These are phyloP conservation scores for Drosophila melanogaster DNA, from an alignment of 1,140 invertebrate species.

Conservation along the genomic window Release_6_plus_ISO1_MT NT_037436.4:10133501-10134000, in stretches of 20 bases:
- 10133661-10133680: slow-evolving; percentile 24
- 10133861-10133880: slow-evolving; percentile 46
- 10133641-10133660: slow-evolving; percentile 15
- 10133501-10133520: background rate
- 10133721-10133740: slow-evolving; percentile 12
- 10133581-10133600: background rate
- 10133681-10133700: slow-evolving; percentile 9
- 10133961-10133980: slow-evolving; percentile 23
- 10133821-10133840: slow-evolving; percentile 23
- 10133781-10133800: slow-evolving; percentile 11
- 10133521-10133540: too few species aligned
- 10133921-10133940: slow-evolving; percentile 48
- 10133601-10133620: slow-evolving; percentile 19
- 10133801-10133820: slow-evolving; percentile 1
- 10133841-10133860: slow-evolving; percentile 11
- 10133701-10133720: slow-evolving; percentile 54
- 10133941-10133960: slow-evolving; percentile 22
- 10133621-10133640: slow-evolving; percentile 20
- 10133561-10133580: background rate
- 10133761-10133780: slow-evolving; percentile 29
- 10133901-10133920: slow-evolving; percentile 53
- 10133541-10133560: background rate
- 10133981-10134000: slow-evolving; percentile 57
- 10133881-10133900: slow-evolving; percentile 32
- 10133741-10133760: slow-evolving; percentile 16